Percentiles rank a stretch among this genome's conserved stretches.
These are phyloP conservation scores for Clarias platycephalus DNA, from an alignment of 2,797 vertebrate genomes.

Conservation along the genomic window DNA sequence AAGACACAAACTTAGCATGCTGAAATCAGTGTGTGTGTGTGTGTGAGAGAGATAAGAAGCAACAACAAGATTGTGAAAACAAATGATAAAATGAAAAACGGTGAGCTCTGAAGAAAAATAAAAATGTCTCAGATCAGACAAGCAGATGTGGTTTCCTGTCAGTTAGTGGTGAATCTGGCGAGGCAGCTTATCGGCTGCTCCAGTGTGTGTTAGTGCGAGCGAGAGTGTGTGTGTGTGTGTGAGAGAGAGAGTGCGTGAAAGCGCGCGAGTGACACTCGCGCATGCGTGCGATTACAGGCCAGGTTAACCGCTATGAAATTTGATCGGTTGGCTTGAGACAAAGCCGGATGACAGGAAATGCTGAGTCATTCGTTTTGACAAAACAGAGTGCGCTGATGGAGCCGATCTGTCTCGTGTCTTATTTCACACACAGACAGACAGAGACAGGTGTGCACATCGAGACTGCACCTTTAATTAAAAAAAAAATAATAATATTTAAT, in stretches of 20 bases:
- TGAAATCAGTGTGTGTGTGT: conserved; percentile 72
- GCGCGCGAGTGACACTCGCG: conserved; percentile 26
- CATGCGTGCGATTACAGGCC: conserved; percentile 46
- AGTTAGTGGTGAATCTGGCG: conserved; percentile 25
- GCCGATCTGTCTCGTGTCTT: not conserved
- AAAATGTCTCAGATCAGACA: conserved; percentile 5
- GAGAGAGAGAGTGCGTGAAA: conserved; percentile 37
- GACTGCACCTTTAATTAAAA: no score
- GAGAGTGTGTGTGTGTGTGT: conserved; percentile 26
- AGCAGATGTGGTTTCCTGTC: conserved; percentile 36
- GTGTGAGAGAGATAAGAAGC: conserved; percentile 71
- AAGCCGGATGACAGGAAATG: conserved; percentile 47
- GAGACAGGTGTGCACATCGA: not conserved
- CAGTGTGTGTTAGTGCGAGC: conserved; percentile 8
- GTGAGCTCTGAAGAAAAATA: no score
- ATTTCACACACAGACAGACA: no score
- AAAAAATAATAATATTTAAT: no score
- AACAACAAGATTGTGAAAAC: conserved; percentile 48
- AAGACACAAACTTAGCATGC: conserved; percentile 84
- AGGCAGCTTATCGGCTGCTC: conserved; percentile 20
- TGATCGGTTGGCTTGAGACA: conserved; percentile 14
- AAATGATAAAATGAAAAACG: not conserved
- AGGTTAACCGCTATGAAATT: conserved; percentile 34
- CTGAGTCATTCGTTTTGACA: not conserved
- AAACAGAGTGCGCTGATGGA: not conserved